phyloP scores from a whole-genome alignment of 2,113 vertebrate genomes.

The Upupa epops region DNA sequence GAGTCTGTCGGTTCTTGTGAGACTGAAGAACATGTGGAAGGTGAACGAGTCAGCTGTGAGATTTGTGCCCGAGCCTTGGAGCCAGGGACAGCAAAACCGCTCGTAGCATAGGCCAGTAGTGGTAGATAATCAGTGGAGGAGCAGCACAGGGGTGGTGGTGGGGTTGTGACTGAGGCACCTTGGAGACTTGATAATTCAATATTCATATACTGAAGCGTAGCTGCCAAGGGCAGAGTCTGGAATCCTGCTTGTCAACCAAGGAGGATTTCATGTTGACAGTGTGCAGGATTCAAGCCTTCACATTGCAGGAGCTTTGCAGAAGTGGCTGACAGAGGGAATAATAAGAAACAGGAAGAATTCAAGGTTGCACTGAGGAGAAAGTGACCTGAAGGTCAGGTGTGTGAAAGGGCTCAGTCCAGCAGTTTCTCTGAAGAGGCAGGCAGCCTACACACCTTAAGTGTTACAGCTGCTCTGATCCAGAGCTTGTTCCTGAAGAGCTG shows the following conservation, averaged over 20 bases:
- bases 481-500: not conserved
- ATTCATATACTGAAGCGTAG: not conserved
- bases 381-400: not conserved
- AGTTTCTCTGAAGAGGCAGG: not conserved
- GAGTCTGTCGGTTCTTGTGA: not conserved
- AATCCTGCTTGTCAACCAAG: not conserved
- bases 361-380: not conserved
- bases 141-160: not conserved
- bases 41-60: not conserved
- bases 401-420: not conserved
- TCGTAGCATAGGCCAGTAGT: not conserved
- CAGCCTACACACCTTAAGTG: not conserved
- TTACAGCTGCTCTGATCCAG: not conserved
- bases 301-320: not conserved
- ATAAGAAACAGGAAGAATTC: not conserved
- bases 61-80: not conserved
- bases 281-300: not conserved
- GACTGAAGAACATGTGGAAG: not conserved
- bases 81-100: not conserved
- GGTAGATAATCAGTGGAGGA: no score
- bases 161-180: not conserved
- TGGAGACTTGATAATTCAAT: not conserved
- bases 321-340: not conserved
- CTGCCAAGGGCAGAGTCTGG: not conserved
- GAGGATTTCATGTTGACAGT: not conserved